Base-by-base conservation (phyloP, 2,113 vertebrate species). In the Notechis scutatus region DNA sequence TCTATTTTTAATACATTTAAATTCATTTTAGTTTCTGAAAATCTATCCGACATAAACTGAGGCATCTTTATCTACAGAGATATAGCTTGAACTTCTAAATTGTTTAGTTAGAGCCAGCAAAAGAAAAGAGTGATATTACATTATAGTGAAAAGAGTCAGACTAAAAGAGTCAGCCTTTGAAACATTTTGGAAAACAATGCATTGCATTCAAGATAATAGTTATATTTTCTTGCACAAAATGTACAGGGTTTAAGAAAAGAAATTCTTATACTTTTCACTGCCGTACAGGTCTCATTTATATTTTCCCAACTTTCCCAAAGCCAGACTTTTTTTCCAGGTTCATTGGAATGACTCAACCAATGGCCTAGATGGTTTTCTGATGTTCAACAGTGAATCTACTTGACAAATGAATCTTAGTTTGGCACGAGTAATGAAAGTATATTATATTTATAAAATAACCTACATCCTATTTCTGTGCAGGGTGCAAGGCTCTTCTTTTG, bases 1-100 rank as follows among this genome's bases (percentile, higher is more conserved):
- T 50, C 47, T 50, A 50, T 50, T 50, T 50, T 50, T 50, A 50
- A 50, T 94, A 94, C 93, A 50, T 91, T 94, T 96, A 95, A 95
- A 93, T 14, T 93, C 92, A 86, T 29, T 61, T 61, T 34, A 45
- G 54, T 89, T 95, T 95, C 95, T 91, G 94, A 90, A 42, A 94
- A 93, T 96, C 92, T 93, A 95, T 94, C 94, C 42, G 50, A 93
- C 69, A 95, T 90, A 93, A 96, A 96, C 8, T 91, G 91, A 93
- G 92, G 0, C 88, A 55, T 89, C 94, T 86, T 93, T 93, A 92
- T 95, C 92, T 90, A 94, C 92, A 29, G 92, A 94, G 24, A 91
- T 89, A 91, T 94, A 94, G 87, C 93, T 74, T 88, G 61, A 9
- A 12, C 81, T 94, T 92, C 55, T 50, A 90, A 57, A 91, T 81